Conservation (phyloP, 2,797 vertebrate genomes). For the Hypotaenidia philippensis region DNA sequence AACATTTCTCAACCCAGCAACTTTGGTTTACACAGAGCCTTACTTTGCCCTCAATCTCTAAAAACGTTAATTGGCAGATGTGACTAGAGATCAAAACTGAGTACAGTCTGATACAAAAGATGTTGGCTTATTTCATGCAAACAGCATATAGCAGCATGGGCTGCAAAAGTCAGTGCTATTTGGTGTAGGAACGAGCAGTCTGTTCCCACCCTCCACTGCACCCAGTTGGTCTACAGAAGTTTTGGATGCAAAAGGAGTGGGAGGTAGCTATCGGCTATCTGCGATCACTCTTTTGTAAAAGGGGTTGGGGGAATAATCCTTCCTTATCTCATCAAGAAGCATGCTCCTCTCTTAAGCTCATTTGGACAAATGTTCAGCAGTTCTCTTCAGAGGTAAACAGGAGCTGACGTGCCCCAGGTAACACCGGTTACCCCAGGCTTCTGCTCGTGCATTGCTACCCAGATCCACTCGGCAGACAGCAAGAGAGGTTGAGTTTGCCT, state of each 20-base stretch:
- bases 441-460: neutral
- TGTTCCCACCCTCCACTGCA: neutral
- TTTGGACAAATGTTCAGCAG: neutral
- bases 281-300: neutral
- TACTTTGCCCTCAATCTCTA: neutral
- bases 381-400: neutral
- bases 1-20: neutral
- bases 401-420: neutral
- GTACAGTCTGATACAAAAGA: neutral
- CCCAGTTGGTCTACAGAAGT: neutral
- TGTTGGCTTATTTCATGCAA: rapidly evolving
- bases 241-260: neutral
- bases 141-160: neutral
- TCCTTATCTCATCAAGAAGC: neutral
- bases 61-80: neutral
- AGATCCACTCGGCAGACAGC: neutral
- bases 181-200: neutral
- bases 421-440: neutral
- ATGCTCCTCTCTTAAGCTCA: neutral
- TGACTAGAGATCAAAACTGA: neutral
- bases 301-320: neutral
- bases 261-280: neutral
- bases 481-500: neutral
- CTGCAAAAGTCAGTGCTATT: neutral
- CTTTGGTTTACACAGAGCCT: neutral